Base-by-base conservation (phyloP, 2,113 vertebrate genomes). In the Macrotus californicus region DNA sequence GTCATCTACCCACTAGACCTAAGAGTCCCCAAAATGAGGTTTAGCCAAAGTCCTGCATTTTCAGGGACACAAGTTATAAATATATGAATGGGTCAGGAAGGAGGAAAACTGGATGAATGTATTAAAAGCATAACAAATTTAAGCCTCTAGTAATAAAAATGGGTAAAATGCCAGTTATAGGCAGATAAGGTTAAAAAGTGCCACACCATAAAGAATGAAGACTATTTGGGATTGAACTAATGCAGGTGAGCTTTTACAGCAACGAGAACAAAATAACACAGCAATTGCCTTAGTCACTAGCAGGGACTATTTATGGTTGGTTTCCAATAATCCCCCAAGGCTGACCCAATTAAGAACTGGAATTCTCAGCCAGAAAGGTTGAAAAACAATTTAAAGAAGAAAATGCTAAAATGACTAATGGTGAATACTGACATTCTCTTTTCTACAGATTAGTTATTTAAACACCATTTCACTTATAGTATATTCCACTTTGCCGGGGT, bases 381-480 rank as follows among this genome's bases (percentile, higher is more conserved):
- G 79, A 80, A 93, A 89, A 87, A n/a, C 39, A 73, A 70, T 90
- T 52, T 85, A 84, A 94, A 91, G 66, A 39, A 67, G 39, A 94
- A 88, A 89, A 77, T 59, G 76, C 77, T 87, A 82, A 84, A 93
- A 90, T 9, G 52, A 41, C 24, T 48, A n/a, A 70, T 85, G 76
- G 56, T 79, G 72, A 84, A 94, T 76, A 81, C 7, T 80, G 46
- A 79, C 13, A 87, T 80, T 94, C 46, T 81, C 36, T 91, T 59
- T 81, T 72, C 29, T 82, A n/a, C 2, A 84, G 84, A 70, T 56
- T 21, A 54, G 36, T 56, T 39, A 70, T 24, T 81, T 46, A 79
- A 95, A 96, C 91, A 50, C 70, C 7, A 87, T 67, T 84, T 96
- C 85, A 88, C 86, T 88, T 89, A 9, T 81, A 67, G 43, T 69